A percentile compares a stretch with the other conserved stretches of the same genome.
Evolutionary conservation across 2,888 invertebrate genomes (phyloP).

Genomic region (Erynnis tages): DNA sequence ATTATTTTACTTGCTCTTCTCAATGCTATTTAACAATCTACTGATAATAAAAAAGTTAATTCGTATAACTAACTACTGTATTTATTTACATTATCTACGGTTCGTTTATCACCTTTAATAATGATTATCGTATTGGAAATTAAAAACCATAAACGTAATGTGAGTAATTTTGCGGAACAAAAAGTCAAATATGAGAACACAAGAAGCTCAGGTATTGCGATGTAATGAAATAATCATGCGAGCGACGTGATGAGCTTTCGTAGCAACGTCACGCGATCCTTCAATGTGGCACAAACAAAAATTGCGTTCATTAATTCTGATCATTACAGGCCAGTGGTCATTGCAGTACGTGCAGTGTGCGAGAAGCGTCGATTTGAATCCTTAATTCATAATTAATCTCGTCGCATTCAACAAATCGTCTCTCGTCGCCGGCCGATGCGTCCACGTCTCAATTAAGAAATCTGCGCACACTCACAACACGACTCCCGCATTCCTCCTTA

Average conservation of each 20-base stretch:
- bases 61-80: neutral
- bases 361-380: slow-evolving; percentile 52
- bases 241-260: slow-evolving; percentile 42
- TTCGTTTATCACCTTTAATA: neutral
- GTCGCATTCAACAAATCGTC: slow-evolving; percentile 66
- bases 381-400: slow-evolving; percentile 71
- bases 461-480: slow-evolving; percentile 66
- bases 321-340: slow-evolving; percentile 57
- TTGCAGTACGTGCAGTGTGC: slow-evolving; percentile 41
- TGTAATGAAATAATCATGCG: slow-evolving; percentile 45
- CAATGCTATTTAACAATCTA: neutral
- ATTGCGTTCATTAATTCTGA: slow-evolving; percentile 61
- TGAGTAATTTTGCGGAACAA: neutral
- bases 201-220: neutral
- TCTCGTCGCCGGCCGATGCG: slow-evolving; percentile 52
- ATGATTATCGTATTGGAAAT: neutral
- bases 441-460: slow-evolving; percentile 76
- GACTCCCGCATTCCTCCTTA: slow-evolving; percentile 73
- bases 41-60: slow-evolving; percentile 7
- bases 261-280: slow-evolving; percentile 55
- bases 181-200: neutral
- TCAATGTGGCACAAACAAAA: slow-evolving; percentile 56
- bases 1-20: too few species aligned
- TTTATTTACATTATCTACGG: neutral
- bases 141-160: neutral